These are phyloP conservation scores for Spinus pinus DNA, from an alignment of 2,797 vertebrate species.

Conservation along the genomic window DNA sequence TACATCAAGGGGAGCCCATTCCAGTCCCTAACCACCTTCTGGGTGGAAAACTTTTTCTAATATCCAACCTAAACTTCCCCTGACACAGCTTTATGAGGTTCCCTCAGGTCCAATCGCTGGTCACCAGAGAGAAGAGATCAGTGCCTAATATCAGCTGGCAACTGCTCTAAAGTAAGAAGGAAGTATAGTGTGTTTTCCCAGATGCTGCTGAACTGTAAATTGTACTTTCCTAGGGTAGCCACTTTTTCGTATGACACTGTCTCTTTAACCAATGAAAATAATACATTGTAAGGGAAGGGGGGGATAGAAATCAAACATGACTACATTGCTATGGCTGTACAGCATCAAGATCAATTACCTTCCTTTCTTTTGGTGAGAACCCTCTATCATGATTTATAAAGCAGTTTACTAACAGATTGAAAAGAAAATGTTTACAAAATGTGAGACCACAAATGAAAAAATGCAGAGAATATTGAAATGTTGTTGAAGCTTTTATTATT, in stretches of 20 bases:
- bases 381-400: neutral
- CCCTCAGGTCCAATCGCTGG: accelerated
- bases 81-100: neutral
- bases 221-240: neutral
- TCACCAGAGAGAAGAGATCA: neutral
- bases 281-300: neutral
- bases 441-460: neutral
- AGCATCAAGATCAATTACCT: neutral
- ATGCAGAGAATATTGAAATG: neutral
- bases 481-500: neutral
- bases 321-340: neutral
- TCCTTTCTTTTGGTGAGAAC: neutral
- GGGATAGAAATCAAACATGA: neutral
- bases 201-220: neutral
- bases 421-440: neutral
- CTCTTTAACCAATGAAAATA: neutral
- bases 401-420: neutral
- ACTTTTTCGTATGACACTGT: neutral
- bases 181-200: neutral
- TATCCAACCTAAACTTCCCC: neutral
- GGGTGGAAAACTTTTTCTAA: neutral
- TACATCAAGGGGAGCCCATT: neutral
- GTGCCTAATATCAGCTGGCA: neutral
- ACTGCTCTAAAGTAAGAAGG: neutral
- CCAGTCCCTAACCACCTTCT: neutral